phyloP scores from a whole-genome alignment of 2,888 invertebrate genomes.

The Cephus nigrinus region DNA sequence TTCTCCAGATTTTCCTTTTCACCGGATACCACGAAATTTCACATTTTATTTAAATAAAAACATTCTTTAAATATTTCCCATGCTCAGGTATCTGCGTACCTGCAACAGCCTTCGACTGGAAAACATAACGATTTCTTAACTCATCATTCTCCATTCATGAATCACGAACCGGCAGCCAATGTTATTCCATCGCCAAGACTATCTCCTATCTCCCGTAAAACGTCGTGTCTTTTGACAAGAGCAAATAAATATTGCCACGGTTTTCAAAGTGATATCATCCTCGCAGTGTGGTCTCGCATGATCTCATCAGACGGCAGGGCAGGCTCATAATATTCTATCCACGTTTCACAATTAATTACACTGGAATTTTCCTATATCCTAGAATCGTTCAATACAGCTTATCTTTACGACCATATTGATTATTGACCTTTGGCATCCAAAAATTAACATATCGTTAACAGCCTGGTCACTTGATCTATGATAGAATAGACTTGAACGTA shows the following conservation, averaged over 20 bases:
- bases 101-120: neutral
- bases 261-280: neutral
- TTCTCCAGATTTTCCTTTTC: neutral
- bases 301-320: neutral
- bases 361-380: neutral
- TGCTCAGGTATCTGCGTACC: neutral
- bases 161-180: neutral
- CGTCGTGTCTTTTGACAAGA: neutral
- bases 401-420: neutral
- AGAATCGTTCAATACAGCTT: neutral
- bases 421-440: neutral
- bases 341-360: neutral
- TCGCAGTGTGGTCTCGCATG: neutral
- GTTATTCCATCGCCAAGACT: neutral
- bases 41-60: neutral
- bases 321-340: neutral
- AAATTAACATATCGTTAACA: neutral
- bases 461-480: neutral
- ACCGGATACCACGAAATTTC: neutral
- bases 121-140: neutral
- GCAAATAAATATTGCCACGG: neutral
- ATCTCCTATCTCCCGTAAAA: neutral
- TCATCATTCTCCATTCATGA: neutral
- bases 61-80: too few species aligned
- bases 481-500: constrained; percentile 27